Evolutionary conservation across 35 echinoderm and acorn worm species (phyloP).

Genomic region (Chiridota heheva): DNA sequence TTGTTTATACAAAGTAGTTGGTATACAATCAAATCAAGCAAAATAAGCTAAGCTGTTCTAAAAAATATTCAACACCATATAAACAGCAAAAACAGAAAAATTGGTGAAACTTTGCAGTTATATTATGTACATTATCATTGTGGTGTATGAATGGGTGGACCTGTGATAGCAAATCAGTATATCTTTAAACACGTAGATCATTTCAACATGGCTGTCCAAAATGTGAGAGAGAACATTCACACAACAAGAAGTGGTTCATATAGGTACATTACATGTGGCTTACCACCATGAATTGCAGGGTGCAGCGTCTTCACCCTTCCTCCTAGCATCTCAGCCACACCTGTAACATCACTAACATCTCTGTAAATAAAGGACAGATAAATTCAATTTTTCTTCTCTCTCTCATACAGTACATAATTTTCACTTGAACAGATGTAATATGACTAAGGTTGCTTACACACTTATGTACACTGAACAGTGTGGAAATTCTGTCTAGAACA

Average conservation of each 20-base stretch:
- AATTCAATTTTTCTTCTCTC: neutral
- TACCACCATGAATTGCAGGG: slow-evolving; percentile 91
- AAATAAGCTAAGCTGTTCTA: no score
- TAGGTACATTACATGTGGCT: no score
- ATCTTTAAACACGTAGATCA: no score
- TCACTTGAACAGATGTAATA: neutral
- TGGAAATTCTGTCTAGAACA: no score
- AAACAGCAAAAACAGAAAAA: no score
- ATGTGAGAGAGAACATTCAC: neutral
- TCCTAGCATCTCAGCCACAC: slow-evolving; percentile 91
- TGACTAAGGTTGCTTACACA: neutral
- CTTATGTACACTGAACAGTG: neutral
- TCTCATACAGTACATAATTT: neutral
- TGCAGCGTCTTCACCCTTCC: slow-evolving; percentile 95
- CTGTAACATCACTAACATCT: slow-evolving; percentile 88
- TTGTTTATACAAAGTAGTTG: no score
- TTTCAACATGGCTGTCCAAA: neutral
- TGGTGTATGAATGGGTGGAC: no score
- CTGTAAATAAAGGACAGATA: slow-evolving; percentile 23
- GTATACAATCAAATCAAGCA: no score
- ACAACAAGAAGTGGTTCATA: neutral
- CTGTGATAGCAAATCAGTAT: no score
- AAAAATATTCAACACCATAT: no score
- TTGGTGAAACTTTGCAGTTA: no score
- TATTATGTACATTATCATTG: no score